Evolutionary conservation across 2,797 vertebrate species (phyloP), one percentile per base, ranked within the genome.

Genomic region (Glyptemys insculpta): DNA sequence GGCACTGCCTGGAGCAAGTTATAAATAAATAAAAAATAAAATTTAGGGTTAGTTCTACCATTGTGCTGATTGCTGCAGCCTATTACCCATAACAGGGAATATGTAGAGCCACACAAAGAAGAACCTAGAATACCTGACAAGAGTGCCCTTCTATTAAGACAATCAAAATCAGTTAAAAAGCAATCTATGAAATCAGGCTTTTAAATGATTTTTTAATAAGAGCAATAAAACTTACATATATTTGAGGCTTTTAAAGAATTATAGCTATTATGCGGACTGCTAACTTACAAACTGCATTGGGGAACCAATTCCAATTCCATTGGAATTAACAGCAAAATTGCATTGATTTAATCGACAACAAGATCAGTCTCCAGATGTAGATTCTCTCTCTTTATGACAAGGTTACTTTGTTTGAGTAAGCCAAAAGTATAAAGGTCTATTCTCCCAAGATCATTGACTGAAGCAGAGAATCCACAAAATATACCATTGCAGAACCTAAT

Each of bases 141-240:
- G 8, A 47, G 25, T 62, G 91, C 29, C 81, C 79, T 72, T 87
- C 81, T 81, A 49, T 85, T 86, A 89, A 87, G 65, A 92, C 23
- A 12, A 52, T 2, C 10, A 91, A 94, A 86, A 68, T 4, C 29
- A 83, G 41, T 49, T 82, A 65, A 88, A 90, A 93, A 5, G 72
- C 72, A 25, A 76, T 44, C 14, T 76, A 47, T 47, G 44, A 44
- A 76, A 76, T 47, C 6, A 47, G 25, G 25, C 74, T 47, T 47
- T 44, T 29, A 47, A 44, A 76, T 7, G 25, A 76, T 44, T 96
- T 96, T 96, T 87, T 72, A 21, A 1, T 91, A 34, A 92, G 62
- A 87, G 50, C 0, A 81, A 29, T 79, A 95, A 93, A 83, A 88
- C 8, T 49, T 91, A 81, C 31, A 94, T 0, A 72, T 72, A 72